Evolutionary conservation across 2,797 vertebrate species (phyloP), one percentile per base, ranked within the genome.

Genomic region (Stomatorhinus walkeri): DNA sequence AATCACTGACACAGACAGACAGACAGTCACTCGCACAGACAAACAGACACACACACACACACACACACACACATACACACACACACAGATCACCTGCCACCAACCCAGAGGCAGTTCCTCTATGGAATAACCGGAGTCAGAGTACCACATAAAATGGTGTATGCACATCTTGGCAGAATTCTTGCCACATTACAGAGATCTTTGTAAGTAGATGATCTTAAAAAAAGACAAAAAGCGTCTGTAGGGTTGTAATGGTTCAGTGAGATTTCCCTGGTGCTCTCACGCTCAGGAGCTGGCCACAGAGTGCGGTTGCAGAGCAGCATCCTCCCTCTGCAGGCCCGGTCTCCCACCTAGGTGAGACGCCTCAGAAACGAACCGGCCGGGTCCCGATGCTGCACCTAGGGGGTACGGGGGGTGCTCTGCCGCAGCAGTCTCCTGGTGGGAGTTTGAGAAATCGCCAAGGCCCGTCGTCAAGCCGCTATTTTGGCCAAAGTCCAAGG

Each of bases 221-320:
- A 96, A 94, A 92, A 85, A 51, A 85, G 61, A 89, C 91, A 94
- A 92, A 96, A 97, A 96, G 97, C 93, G 95, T 98, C 96, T 97
- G 96, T 96, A 96, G 97, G 97, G 96, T 96, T 96, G 97, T 97
- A 98, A 97, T 97, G 96, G 97, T 98, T 99, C 97, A 97, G 97
- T 98, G 97, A 98, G 97, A 97, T 98, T 97, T 99, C 98, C 95
- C 98, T 98, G 97, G 98, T 97, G 98, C 97, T 96, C 95, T 95
- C 96, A 95, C 98, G 99, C 97, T 99, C 98, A 99, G 96, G 98
- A 99, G 97, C 98, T 99, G 96, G 98, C 98, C 96, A 99, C 98
- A 94, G 98, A 97, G 97, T 98, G 99, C 96, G 98, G 98, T 96
- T 99, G 98, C 96, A 99, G 98, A 96, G 98, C 98, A 96, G 98